Base-by-base conservation (phyloP, 2,113 vertebrate genomes). In the Coptodon bakossiorum region DNA sequence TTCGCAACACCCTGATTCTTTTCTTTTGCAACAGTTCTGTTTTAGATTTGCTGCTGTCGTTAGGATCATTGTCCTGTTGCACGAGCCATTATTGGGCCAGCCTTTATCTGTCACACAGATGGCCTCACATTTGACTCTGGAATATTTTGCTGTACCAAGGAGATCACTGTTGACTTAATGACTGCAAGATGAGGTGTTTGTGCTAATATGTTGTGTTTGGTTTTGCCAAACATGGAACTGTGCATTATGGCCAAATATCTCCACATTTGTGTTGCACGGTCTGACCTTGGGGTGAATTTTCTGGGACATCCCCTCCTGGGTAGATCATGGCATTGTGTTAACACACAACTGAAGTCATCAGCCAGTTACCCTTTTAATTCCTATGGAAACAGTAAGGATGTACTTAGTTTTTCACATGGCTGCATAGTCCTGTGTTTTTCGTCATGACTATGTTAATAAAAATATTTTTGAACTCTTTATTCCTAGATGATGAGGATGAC, bases 401-500 rank as follows among this genome's bases (percentile, higher is more conserved):
- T 29, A 0, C 24, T 76, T 76, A 48, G 68, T 27, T 76, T 48
- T 76, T 73, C 6, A 73, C 40, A 29, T 73, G 68, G 9, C 40
- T 76, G 40, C 3, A 48, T 48, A 17, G 68, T 76, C 9, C 40
- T 48, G 0, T 48, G 8, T 73, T 73, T 73, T 73, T 73, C 14
- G 12, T 71, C 38, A 45, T 45, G 40, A 76, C 40, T 48, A 3
- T 76, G 7, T 38, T 31, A 10, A 76, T 68, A 4, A 19, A 29
- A 3, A 9, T 43, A 16, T 48, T 3, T 38, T 56, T 2, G 0
- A 84, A 86, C 40, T 83, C 1, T 12, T 68, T 54, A 12, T 80
- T 59, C 1, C 12, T 50, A 96, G 98, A 98, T 92, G 98, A 98
- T 88, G 99, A 99, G 12, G 99, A 99, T 80, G 98, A 99, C 92